Percentiles rank a stretch among this genome's conserved stretches.
Conservation (phyloP, 2,113 vertebrate genomes). For the Lutjanus erythropterus region DNA sequence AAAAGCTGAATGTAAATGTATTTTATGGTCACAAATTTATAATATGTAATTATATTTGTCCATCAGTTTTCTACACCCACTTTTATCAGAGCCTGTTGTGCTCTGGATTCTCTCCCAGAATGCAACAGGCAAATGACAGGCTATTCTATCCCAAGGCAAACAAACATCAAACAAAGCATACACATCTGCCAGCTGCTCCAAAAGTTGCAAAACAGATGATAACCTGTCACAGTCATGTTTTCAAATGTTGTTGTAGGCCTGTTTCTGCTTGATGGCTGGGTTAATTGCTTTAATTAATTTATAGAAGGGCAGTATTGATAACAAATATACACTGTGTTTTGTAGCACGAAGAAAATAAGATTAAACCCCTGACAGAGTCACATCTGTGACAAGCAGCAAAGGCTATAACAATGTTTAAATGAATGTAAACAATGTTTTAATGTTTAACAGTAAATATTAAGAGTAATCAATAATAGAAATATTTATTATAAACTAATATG, state of each 20-base stretch:
- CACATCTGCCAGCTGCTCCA: background rate
- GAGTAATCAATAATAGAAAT: background rate
- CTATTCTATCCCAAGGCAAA: background rate
- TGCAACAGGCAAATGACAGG: background rate
- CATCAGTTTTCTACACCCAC: background rate
- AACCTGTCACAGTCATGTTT: background rate
- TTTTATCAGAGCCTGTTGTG: background rate
- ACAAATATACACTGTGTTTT: background rate
- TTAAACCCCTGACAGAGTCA: background rate
- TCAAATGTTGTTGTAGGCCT: background rate
- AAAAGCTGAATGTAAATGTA: background rate
- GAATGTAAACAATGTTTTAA: no score
- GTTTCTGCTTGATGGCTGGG: background rate
- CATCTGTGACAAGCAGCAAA: no score
- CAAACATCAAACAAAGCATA: background rate
- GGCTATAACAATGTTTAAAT: no score
- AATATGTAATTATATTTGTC: background rate
- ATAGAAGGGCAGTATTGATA: background rate
- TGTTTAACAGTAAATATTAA: background rate
- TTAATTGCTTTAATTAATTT: background rate
- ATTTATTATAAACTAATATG: background rate
- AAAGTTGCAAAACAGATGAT: background rate
- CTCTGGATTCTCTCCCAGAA: conserved; percentile 9
- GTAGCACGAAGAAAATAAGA: background rate
- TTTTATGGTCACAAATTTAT: background rate